phyloP scores from a whole-genome alignment of 2,797 vertebrate species.

The Syndactyla subalaris region DNA sequence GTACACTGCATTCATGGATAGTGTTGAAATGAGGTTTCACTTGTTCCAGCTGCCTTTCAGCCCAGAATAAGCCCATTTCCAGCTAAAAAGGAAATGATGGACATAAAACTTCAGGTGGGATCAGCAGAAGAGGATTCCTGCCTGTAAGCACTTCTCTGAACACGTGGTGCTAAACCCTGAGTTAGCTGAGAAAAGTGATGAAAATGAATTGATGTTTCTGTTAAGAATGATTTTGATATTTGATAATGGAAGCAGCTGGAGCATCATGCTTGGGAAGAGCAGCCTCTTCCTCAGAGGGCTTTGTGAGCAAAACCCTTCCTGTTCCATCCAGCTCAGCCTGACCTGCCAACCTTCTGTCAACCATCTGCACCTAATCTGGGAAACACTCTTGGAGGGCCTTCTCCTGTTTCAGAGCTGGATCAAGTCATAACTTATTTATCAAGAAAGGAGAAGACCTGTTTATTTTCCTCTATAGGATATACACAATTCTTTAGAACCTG shows the following conservation, averaged over 20 bases:
- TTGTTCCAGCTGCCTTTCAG: conserved; percentile 22
- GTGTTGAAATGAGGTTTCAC: background rate
- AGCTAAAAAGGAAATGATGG: conserved; percentile 43
- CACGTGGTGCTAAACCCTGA: background rate
- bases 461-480: background rate
- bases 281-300: background rate
- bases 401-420: background rate
- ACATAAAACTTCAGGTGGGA: background rate
- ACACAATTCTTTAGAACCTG: background rate
- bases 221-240: background rate
- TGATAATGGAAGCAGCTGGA: background rate
- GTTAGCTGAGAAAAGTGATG: background rate
- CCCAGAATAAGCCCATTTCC: background rate
- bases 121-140: conserved; percentile 33
- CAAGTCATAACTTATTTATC: background rate
- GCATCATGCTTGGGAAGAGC: background rate
- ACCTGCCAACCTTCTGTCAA: background rate
- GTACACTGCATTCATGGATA: accelerated
- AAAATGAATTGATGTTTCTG: background rate
- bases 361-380: background rate
- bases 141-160: background rate
- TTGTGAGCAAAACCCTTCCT: background rate
- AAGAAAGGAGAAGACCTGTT: background rate
- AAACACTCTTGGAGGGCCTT: background rate
- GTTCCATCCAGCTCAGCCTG: background rate